Conservation (phyloP, 2,888 invertebrate genomes). For the Suillia variegata region DNA sequence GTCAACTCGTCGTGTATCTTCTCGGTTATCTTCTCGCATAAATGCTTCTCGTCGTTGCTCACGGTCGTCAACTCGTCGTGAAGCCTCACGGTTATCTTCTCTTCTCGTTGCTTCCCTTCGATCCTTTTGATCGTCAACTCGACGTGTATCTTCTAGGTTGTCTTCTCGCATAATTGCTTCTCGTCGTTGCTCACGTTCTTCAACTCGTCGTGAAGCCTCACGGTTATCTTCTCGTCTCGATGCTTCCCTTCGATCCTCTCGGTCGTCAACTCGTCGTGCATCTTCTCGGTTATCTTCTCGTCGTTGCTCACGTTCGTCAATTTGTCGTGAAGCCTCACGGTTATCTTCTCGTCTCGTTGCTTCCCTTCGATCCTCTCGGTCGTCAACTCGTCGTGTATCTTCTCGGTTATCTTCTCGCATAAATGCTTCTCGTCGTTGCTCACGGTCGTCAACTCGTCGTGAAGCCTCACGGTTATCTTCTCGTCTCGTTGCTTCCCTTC, state of each 20-base stretch:
- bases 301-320: neutral
- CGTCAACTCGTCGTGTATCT: neutral
- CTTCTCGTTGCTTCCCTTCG: neutral
- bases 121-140: conserved; percentile 11
- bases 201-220: neutral
- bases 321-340: neutral
- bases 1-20: neutral
- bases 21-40: too few species aligned
- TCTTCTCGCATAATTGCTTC: neutral
- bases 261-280: neutral
- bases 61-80: neutral
- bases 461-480: neutral
- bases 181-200: conserved; percentile 6
- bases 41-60: too few species aligned
- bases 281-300: conserved; percentile 2
- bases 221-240: neutral
- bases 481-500: neutral
- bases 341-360: neutral
- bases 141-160: neutral
- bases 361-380: conserved; percentile 13
- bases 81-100: neutral
- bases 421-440: conserved; percentile 2
- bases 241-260: conserved; percentile 6
- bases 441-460: neutral
- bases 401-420: neutral